Conservation (phyloP, 1,140 invertebrate species). For the Asobara japonica region DNA sequence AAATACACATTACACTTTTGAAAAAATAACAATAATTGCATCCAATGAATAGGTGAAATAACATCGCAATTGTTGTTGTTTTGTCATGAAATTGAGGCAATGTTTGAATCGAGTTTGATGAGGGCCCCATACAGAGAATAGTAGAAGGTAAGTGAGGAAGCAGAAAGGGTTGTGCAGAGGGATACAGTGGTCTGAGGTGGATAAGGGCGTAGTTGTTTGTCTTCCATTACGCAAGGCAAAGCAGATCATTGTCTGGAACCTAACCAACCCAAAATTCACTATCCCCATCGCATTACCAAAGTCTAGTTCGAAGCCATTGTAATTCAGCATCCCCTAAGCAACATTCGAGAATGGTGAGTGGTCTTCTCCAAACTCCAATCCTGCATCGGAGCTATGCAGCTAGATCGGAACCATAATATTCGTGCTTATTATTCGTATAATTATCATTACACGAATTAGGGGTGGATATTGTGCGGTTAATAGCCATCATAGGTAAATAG, state of each 20-base stretch:
- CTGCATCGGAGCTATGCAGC: not conserved
- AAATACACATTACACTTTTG: too few species aligned
- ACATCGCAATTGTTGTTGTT: not conserved
- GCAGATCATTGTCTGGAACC: slow-evolving; percentile 57
- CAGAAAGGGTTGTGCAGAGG: not conserved
- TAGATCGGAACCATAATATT: not conserved
- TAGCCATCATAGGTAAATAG: too few species aligned
- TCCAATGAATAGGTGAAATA: not conserved
- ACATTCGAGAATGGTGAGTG: slow-evolving; percentile 24
- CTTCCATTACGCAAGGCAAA: slow-evolving; percentile 59
- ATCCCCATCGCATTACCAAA: slow-evolving; percentile 49
- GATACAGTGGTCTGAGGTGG: slow-evolving; percentile 24
- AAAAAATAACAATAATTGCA: too few species aligned
- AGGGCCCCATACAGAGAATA: slow-evolving; percentile 4
- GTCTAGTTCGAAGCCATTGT: slow-evolving; percentile 51
- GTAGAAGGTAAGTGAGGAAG: not conserved
- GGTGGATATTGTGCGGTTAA: too few species aligned
- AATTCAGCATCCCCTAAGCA: slow-evolving; percentile 41
- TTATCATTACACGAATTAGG: too few species aligned
- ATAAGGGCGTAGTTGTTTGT: slow-evolving; percentile 56
- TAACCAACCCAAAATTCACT: slow-evolving; percentile 58
- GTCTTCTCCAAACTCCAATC: not conserved
- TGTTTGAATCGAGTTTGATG: not conserved
- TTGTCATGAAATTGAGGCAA: not conserved
- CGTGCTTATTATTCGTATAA: not conserved